A percentile compares a stretch with the other conserved stretches of the same genome.
These are phyloP conservation scores for Carollia perspicillata DNA, from an alignment of 2,113 vertebrate genomes.

Conservation along the genomic window DNA sequence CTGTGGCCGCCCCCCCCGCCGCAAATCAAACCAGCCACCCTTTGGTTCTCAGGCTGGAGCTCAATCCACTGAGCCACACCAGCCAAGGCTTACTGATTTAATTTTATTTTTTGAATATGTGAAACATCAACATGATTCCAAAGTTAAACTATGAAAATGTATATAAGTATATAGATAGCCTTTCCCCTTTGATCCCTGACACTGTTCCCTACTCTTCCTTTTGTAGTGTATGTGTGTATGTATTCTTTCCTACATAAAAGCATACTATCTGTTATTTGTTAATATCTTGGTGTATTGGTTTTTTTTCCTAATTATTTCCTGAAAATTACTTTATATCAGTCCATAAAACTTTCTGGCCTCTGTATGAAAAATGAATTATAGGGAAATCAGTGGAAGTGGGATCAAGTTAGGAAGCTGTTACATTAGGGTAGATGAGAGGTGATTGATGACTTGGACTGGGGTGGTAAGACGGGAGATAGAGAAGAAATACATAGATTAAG, in stretches of 20 bases:
- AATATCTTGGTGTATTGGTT: background rate
- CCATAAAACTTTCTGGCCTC: background rate
- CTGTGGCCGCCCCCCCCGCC: too few relatives aligned
- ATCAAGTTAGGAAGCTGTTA: background rate
- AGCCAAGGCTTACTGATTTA: background rate
- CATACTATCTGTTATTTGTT: background rate
- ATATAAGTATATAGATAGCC: background rate
- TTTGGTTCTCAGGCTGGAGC: too few relatives aligned
- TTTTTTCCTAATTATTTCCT: background rate
- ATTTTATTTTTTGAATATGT: constrained; percentile 30
- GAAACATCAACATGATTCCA: background rate
- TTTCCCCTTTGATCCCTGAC: background rate
- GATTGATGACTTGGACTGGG: background rate
- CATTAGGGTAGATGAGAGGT: background rate
- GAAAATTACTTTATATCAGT: background rate
- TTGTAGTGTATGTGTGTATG: background rate
- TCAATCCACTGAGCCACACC: too few relatives aligned
- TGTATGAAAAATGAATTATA: background rate
- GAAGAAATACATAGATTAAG: background rate
- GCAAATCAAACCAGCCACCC: too few relatives aligned
- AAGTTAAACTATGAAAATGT: background rate
- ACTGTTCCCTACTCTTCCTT: background rate
- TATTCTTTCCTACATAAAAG: background rate
- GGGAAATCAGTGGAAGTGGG: background rate
- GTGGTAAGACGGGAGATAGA: background rate